Base-by-base conservation (phyloP, 2,797 vertebrate species). In the Darevskia nairensis region DNA sequence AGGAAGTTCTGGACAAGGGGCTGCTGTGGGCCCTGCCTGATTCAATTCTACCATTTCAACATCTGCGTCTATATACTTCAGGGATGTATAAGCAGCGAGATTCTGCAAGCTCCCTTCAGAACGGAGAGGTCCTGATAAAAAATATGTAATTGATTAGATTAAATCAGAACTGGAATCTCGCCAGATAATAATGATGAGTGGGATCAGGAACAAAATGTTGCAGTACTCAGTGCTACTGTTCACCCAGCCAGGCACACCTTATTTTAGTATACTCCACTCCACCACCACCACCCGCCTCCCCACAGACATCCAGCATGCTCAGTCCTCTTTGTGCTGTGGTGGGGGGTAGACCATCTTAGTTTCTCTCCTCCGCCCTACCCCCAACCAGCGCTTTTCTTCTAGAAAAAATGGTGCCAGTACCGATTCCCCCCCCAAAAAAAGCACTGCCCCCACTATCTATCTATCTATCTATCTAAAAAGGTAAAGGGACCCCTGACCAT, bases 41-140 rank as follows among this genome's bases (percentile, higher is more conserved):
- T 74, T 81, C 86, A 81, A 69, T 21, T 6, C 85, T 23, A n/a
- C 35, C 27, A 41, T 85, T 64, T 64, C 55, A 76, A 64, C 91
- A 90, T 91, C 77, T 25, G 72, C 80, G 88, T 85, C 90, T 79
- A 7, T 8, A 75, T 88, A 64, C 74, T 76, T 59, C 88, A 87
- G 13, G 89, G 88, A 87, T 82, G 86, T 80, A 87, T 75, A 89
- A 8, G n/a, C 85, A 87, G 74, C 92, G 92, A 94, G 89, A 82
- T 94, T 90, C 91, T 87, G 75, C 66, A 64, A 82, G 41, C 69
- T 79, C 50, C 55, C 46, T 79, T 84, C 64, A 68, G 61, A 66
- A 21, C 21, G 21, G 21, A 39, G 46, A 50, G 23, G 8, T n/a
- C 21, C 85, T 32, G 71, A 29, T 50, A 27, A n/a, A 64, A 76